A percentile compares a stretch with the other conserved stretches of the same genome.
Conservation (phyloP, 2,888 invertebrate species). For the Lamproptera curius region DNA sequence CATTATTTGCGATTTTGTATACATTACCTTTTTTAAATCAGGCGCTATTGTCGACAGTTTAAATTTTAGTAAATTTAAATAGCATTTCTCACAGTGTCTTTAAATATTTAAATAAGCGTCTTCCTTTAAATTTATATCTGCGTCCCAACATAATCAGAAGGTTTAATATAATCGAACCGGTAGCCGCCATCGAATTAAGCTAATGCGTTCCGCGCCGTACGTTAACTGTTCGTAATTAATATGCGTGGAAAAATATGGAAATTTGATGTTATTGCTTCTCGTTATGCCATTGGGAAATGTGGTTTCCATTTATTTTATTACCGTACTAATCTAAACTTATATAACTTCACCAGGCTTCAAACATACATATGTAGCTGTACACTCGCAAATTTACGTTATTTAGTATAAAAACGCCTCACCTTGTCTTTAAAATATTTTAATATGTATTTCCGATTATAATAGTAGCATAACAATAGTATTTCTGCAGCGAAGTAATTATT, state of each 20-base stretch:
- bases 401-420: no score
- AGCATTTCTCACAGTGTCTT: no score
- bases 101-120: background rate
- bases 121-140: conserved; percentile 12
- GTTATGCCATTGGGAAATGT: conserved; percentile 30
- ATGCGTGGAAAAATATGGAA: conserved; percentile 53
- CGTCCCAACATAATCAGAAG: conserved; percentile 39
- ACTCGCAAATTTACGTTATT: no score
- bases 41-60: no score
- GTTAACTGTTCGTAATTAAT: conserved; percentile 57
- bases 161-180: conserved; percentile 64
- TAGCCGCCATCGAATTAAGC: conserved; percentile 59
- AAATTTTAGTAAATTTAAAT: no score
- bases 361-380: no score
- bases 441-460: no score
- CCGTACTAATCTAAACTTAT: conserved; percentile 1
- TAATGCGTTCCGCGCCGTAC: conserved; percentile 54
- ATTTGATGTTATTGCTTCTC: conserved; percentile 33
- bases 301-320: conserved; percentile 35
- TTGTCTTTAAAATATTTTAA: no score
- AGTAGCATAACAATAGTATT: no score
- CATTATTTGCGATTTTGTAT: background rate
- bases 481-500: no score
- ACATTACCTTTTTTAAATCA: no score
- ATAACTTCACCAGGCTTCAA: no score